A percentile compares a stretch with the other conserved stretches of the same genome.
Evolutionary conservation across 2,888 invertebrate genomes (phyloP).

Genomic region (Sympetrum striolatum): DNA sequence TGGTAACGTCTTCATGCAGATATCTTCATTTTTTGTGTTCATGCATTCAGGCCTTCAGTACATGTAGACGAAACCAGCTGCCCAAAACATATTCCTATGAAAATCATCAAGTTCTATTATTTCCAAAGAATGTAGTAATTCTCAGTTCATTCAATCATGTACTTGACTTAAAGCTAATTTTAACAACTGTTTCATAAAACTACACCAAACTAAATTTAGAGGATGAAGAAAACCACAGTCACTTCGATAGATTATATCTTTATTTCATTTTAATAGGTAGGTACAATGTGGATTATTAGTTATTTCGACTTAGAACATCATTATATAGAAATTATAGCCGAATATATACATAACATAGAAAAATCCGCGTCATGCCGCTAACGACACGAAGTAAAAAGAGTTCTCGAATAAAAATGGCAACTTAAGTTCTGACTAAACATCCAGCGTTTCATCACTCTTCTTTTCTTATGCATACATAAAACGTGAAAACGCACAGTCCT

Average conservation of each 20-base stretch:
- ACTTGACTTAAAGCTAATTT: too few relatives aligned
- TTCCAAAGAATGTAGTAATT: too few relatives aligned
- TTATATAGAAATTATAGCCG: neutral
- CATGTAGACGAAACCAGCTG: too few relatives aligned
- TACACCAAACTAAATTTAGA: too few relatives aligned
- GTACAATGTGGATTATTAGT: constrained; percentile 29
- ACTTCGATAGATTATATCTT: neutral
- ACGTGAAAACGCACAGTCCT: neutral
- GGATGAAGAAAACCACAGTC: neutral
- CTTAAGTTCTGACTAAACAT: neutral
- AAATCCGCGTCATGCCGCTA: neutral
- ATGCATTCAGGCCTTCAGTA: too few relatives aligned
- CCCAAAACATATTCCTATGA: too few relatives aligned
- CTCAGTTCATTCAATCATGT: too few relatives aligned
- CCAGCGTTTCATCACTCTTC: neutral
- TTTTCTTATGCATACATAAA: neutral
- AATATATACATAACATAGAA: neutral
- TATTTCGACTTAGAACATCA: constrained; percentile 21
- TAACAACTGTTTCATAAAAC: too few relatives aligned
- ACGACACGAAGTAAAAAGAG: neutral
- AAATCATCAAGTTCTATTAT: too few relatives aligned
- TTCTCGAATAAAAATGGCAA: neutral
- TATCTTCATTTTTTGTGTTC: too few relatives aligned
- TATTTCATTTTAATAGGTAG: constrained; percentile 13
- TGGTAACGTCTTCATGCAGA: too few relatives aligned